Evolutionary conservation across 2,888 invertebrate species (phyloP).

Genomic region (Tetheella fluctuosa): DNA sequence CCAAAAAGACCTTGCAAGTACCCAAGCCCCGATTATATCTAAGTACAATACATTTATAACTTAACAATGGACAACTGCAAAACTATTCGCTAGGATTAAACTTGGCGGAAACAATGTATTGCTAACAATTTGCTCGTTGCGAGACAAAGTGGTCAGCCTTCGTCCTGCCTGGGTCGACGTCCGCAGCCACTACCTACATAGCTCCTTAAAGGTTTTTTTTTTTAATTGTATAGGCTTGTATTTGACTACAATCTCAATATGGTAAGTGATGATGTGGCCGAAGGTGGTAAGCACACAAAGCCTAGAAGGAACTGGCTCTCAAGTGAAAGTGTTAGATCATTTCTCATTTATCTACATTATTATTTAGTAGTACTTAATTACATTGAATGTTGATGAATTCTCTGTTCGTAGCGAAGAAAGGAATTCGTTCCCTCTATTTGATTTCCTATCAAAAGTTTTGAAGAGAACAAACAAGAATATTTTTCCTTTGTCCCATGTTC

Average conservation of each 20-base stretch:
- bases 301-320: too few species aligned
- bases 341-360: not conserved
- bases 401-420: not conserved
- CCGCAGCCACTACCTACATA: not conserved
- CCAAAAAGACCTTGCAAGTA: too few species aligned
- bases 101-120: conserved; percentile 8
- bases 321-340: not conserved
- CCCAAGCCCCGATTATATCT: too few species aligned
- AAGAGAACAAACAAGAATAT: not conserved
- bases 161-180: not conserved
- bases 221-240: too few species aligned
- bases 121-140: conserved; percentile 2
- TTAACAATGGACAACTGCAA: too few species aligned
- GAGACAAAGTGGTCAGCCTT: not conserved
- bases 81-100: not conserved
- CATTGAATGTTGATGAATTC: too few species aligned
- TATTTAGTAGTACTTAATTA: too few species aligned
- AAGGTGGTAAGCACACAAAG: too few species aligned
- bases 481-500: not conserved
- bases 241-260: too few species aligned
- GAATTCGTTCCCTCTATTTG: not conserved
- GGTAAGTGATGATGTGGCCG: too few species aligned
- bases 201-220: not conserved
- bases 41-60: too few species aligned
- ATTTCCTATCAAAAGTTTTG: not conserved